These are phyloP conservation scores for Cheumatopsyche charites DNA, from an alignment of 1,140 invertebrate genomes.

Conservation along the genomic window DNA sequence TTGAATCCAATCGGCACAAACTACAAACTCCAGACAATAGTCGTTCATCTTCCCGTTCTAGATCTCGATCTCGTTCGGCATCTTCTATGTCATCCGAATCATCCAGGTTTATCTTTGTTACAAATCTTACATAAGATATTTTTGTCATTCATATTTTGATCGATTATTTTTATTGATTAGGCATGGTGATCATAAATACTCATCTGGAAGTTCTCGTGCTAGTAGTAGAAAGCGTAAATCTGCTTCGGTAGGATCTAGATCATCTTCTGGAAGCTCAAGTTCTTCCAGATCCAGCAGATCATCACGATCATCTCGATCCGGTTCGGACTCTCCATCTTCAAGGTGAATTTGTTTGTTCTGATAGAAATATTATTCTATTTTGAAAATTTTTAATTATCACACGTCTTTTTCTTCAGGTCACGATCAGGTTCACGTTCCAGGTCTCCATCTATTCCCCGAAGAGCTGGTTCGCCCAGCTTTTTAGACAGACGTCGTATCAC, in stretches of 20 bases:
- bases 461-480: slow-evolving; percentile 89
- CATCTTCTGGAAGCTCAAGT: slow-evolving; percentile 52
- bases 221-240: slow-evolving; percentile 37
- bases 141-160: no score
- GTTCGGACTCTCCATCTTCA: slow-evolving; percentile 50
- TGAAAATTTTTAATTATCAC: no score
- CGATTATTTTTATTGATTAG: slow-evolving; percentile 23
- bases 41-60: slow-evolving; percentile 58
- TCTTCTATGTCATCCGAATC: slow-evolving; percentile 58
- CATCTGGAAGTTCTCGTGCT: slow-evolving; percentile 41
- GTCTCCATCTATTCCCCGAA: slow-evolving; percentile 84
- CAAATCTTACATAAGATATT: slow-evolving; percentile 12
- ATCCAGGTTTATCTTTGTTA: slow-evolving; percentile 53
- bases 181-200: slow-evolving; percentile 42
- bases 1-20: slow-evolving; percentile 41
- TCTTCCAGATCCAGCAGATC: slow-evolving; percentile 57
- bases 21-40: slow-evolving; percentile 50
- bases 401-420: slow-evolving; percentile 38
- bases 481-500: slow-evolving; percentile 87
- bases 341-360: slow-evolving; percentile 52
- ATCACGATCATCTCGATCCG: slow-evolving; percentile 56
- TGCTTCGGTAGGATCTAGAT: slow-evolving; percentile 9
- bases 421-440: slow-evolving; percentile 65
- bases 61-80: slow-evolving; percentile 59
- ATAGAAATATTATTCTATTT: no score